A percentile compares a stretch with the other conserved stretches of the same genome.
Evolutionary conservation across 2,888 invertebrate species (phyloP).

Genomic region (Electrophaes corylata): DNA sequence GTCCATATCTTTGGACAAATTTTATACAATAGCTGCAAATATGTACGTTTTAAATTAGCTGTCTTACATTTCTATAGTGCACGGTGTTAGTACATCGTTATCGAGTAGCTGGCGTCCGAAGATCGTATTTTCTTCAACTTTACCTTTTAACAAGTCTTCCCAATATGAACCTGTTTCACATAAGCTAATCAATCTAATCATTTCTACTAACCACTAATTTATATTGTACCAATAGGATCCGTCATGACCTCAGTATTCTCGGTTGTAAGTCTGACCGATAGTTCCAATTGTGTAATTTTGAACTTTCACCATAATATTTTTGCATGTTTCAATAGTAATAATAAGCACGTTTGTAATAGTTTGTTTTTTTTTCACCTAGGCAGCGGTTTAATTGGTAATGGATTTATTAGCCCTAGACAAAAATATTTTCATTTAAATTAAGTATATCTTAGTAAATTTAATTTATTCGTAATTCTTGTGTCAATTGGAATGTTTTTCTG

Average conservation of each 20-base stretch:
- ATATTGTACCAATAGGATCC: constrained; percentile 8
- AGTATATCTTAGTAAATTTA: constrained; percentile 23
- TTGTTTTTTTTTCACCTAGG: constrained; percentile 22
- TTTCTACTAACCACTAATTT: not conserved
- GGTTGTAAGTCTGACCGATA: constrained; percentile 28
- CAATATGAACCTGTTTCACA: not conserved
- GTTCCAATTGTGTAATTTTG: constrained; percentile 18
- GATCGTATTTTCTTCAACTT: not conserved
- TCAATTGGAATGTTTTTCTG: constrained; percentile 41
- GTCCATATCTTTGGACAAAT: not conserved
- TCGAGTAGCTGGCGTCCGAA: not conserved
- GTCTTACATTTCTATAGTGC: not conserved
- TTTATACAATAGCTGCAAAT: not conserved
- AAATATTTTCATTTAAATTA: constrained; percentile 9
- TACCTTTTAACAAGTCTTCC: not conserved
- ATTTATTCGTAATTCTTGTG: constrained; percentile 18
- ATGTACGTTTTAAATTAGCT: not conserved
- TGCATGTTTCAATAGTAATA: constrained; percentile 15
- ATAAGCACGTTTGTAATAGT: constrained; percentile 28
- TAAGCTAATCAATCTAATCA: not conserved
- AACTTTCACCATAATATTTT: constrained; percentile 1
- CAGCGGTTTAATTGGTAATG: constrained; percentile 20
- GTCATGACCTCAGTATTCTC: constrained; percentile 23
- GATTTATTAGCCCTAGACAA: constrained; percentile 14
- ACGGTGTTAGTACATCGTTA: not conserved